Conservation (phyloP, 2,113 vertebrate genomes). For the Hemicordylus capensis region DNA sequence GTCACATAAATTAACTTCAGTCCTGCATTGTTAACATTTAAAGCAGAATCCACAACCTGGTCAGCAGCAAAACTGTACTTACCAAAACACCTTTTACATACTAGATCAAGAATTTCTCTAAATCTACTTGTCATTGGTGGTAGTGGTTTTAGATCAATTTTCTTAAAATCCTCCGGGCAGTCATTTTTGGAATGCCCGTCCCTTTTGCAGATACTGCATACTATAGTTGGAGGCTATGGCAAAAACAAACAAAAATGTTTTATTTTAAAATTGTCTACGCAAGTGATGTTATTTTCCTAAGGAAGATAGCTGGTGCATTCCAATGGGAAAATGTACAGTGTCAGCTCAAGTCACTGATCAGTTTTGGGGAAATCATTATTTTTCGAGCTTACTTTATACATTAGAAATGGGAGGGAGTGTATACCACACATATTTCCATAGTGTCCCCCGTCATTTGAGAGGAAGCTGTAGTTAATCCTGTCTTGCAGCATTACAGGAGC, state of each 20-base stretch:
- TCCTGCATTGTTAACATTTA: not conserved
- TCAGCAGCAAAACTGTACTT: constrained; percentile 53
- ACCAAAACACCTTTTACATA: constrained; percentile 94
- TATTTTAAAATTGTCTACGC: constrained; percentile 1
- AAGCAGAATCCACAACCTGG: not conserved
- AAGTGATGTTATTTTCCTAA: not conserved
- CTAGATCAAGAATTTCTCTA: constrained; percentile 91
- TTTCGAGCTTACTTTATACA: not conserved
- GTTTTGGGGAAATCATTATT: not conserved
- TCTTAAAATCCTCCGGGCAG: constrained; percentile 98
- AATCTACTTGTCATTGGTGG: constrained; percentile 92
- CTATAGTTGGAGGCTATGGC: constrained; percentile 91
- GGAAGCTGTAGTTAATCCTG: not conserved
- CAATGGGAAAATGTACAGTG: not conserved
- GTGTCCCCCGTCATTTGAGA: not conserved
- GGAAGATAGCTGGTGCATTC: not conserved
- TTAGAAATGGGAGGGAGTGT: not conserved
- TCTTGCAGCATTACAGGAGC: not conserved
- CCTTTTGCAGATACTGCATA: constrained; percentile 99
- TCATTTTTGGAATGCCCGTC: constrained; percentile 97
- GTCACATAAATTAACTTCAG: not conserved
- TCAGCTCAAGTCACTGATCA: not conserved
- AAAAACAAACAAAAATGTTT: not conserved
- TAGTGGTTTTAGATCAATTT: constrained; percentile 94
- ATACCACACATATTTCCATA: not conserved